Evolutionary conservation across 2,888 invertebrate genomes (phyloP), one percentile per base, ranked within the genome.

Genomic region (Shargacucullia verbasci): DNA sequence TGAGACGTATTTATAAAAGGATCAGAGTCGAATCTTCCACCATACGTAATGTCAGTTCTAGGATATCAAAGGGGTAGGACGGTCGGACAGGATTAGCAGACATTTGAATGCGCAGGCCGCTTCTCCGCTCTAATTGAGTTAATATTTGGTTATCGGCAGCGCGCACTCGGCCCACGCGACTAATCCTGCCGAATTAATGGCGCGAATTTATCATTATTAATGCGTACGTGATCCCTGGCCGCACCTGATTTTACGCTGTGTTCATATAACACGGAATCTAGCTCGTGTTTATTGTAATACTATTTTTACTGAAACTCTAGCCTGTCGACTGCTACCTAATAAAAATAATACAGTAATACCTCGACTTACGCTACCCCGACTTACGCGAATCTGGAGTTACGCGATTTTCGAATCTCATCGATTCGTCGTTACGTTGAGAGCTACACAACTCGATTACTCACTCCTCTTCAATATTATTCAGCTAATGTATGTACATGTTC

Each of bases 101-200:
- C 88, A 88, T 91, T 90, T 89, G 89, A 91, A 91, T 90, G 87
- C 87, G 80, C 78, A 77, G 76, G 79, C 64, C 85, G 73, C 49
- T 57, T 85, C 89, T 88, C 84, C 79, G 82, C 83, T 85, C 94
- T 94, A 94, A 94, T 94, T 94, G 92, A 94, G 92, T 93, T 94
- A 93, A 94, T 94, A 94, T 94, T 94, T 94, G 94, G 94, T 92
- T 94, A 94, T 94, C 94, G 91, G 90, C 80, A 79, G 79, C 86
- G 88, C 88, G 85, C 94, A 94, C 89, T 86, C 91, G 84, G 78
- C 84, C 82, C 76, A 82, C 83, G 85, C 85, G 87, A 85, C 91
- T 92, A 92, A 94, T 88, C 92, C 92, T 62, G 45, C 73, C 83
- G 90, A 89, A 93, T 92, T 94, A 94, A 94, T 92, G 92, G 91